These are phyloP conservation scores for Polymixis flavicincta DNA, from an alignment of 2,888 invertebrate species.

Conservation along the genomic window DNA sequence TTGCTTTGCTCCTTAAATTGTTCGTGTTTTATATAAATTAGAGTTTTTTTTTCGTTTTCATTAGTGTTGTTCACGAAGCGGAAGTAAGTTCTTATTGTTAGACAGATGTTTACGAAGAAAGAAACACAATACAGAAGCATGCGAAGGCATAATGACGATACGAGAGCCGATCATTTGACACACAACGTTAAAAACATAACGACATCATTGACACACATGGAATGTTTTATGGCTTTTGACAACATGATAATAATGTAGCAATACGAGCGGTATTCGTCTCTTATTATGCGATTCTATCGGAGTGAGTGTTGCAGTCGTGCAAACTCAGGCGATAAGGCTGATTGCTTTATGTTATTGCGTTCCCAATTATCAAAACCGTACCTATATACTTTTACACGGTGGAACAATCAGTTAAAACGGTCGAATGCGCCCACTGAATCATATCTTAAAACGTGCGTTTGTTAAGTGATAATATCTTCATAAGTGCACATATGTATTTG, in stretches of 20 bases:
- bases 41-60: background rate
- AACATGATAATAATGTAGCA: slow-evolving; percentile 25
- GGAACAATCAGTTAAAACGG: slow-evolving; percentile 41
- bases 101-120: background rate
- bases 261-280: slow-evolving; percentile 31
- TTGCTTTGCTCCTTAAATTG: background rate
- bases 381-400: slow-evolving; percentile 43
- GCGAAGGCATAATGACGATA: background rate
- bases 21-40: background rate
- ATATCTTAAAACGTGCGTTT: slow-evolving; percentile 46
- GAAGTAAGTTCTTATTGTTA: slow-evolving; percentile 7
- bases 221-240: slow-evolving; percentile 18
- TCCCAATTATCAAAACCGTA: slow-evolving; percentile 62
- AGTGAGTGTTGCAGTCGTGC: slow-evolving; percentile 39
- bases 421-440: slow-evolving; percentile 28
- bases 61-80: slow-evolving; percentile 13
- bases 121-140: background rate
- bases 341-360: slow-evolving; percentile 64
- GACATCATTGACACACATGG: slow-evolving; percentile 5
- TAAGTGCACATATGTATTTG: background rate
- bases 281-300: slow-evolving; percentile 30
- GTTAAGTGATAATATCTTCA: slow-evolving; percentile 17
- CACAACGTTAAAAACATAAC: background rate
- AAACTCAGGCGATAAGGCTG: slow-evolving; percentile 56
- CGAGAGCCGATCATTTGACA: slow-evolving; percentile 6